Evolutionary conservation across 2,113 vertebrate genomes (phyloP).

Genomic region (Spilogale gracilis): DNA sequence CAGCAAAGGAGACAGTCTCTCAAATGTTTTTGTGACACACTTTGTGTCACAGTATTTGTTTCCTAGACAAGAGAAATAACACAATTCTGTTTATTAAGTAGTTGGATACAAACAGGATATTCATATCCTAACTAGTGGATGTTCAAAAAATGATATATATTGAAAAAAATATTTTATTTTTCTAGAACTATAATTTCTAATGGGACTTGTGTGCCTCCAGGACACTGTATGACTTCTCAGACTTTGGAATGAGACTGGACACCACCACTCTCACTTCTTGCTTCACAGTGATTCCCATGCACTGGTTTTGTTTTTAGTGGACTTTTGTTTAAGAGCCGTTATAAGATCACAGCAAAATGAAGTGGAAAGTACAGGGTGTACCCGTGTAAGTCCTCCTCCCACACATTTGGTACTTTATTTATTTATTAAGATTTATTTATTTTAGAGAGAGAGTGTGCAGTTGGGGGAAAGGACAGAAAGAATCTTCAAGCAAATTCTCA

Average conservation of each 20-base stretch:
- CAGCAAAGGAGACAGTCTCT: not conserved
- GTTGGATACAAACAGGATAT: not conserved
- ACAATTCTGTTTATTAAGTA: not conserved
- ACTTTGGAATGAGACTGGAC: not conserved
- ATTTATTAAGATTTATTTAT: not conserved
- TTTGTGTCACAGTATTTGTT: not conserved
- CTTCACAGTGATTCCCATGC: not conserved
- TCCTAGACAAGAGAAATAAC: not conserved
- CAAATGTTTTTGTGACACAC: not conserved
- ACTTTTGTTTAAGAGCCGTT: not conserved
- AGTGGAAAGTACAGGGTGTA: not conserved
- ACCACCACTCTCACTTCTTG: not conserved
- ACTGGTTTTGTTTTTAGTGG: not conserved
- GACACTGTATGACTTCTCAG: not conserved
- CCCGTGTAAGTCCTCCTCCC: not conserved
- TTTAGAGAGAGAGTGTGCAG: not conserved
- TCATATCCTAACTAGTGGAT: not conserved
- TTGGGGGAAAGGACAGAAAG: not conserved
- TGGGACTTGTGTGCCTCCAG: not conserved
- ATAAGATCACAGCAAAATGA: not conserved
- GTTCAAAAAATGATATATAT: not conserved
- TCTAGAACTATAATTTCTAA: not conserved
- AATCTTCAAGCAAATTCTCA: not conserved
- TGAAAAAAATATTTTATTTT: constrained; percentile 36
- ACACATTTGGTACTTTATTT: not conserved